phyloP scores from a whole-genome alignment of 2,113 vertebrate species.

The Leptosomus discolor region DNA sequence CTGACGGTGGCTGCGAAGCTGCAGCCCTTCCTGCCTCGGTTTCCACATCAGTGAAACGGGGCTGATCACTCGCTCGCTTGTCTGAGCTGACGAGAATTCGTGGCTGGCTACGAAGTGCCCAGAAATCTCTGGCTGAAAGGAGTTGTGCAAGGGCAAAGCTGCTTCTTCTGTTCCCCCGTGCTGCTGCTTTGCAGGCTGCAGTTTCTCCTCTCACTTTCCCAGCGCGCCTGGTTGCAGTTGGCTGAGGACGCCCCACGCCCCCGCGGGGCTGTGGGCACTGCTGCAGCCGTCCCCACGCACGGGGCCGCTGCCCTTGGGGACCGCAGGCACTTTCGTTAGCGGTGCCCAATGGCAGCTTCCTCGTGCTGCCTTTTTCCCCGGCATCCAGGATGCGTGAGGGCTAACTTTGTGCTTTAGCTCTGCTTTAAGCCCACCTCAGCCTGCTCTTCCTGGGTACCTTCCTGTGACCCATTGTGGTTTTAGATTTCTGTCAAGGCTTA shows the following conservation, averaged over 20 bases:
- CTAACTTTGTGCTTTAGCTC: neutral
- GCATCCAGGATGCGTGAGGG: neutral
- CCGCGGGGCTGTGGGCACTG: accelerated
- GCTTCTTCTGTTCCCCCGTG: accelerated
- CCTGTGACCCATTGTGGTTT: neutral
- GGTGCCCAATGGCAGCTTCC: neutral
- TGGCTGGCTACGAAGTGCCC: neutral
- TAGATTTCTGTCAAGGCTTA: neutral
- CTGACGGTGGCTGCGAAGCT: neutral
- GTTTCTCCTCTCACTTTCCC: neutral
- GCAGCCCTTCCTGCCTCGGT: neutral
- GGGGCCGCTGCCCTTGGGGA: neutral
- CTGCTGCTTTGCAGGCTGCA: neutral
- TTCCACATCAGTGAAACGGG: neutral
- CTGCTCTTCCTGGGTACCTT: neutral
- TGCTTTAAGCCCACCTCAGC: neutral
- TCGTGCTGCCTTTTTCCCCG: neutral
- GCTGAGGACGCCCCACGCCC: neutral
- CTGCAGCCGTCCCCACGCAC: accelerated
- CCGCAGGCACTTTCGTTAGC: accelerated
- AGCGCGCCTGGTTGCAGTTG: too few relatives aligned
- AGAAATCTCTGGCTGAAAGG: neutral
- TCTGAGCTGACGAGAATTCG: neutral
- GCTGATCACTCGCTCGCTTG: neutral
- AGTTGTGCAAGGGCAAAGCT: neutral